Conservation (phyloP, 1,140 invertebrate species). For the Drosophila kikkawai region DNA sequence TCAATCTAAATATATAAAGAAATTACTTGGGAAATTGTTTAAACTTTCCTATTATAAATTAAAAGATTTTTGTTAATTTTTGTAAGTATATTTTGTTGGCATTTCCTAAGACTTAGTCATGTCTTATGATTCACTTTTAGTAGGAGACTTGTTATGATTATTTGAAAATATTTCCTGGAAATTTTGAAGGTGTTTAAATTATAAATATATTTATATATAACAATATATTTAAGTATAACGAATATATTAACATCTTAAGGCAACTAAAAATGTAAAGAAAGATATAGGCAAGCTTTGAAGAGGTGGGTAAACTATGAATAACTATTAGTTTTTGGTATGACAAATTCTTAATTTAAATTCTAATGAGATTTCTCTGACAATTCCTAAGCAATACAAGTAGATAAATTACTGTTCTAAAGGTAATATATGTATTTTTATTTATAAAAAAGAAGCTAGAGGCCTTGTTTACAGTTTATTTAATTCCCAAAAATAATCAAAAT, state of each 20-base stretch:
- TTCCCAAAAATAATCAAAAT: neutral
- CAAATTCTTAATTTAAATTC: slow-evolving; percentile 4
- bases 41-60: too few relatives aligned
- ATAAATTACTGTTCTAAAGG: neutral
- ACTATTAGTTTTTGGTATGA: neutral
- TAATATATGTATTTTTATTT: neutral
- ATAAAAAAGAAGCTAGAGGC: too few relatives aligned
- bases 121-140: neutral
- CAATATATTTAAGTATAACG: neutral
- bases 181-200: neutral
- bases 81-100: neutral
- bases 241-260: neutral
- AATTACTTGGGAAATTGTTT: too few relatives aligned
- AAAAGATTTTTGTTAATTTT: neutral
- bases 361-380: neutral
- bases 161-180: neutral
- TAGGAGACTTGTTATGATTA: neutral
- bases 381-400: neutral
- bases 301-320: neutral
- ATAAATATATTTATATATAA: neutral
- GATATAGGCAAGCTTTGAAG: neutral
- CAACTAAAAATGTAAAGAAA: neutral
- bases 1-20: neutral
- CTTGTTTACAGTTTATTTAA: too few relatives aligned
- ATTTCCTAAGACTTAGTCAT: neutral